Percentiles rank a stretch among this genome's conserved stretches.
These are phyloP conservation scores for Hormiphora californensis DNA, from an alignment of 37 sponge, comb jelly and placozoan species.

Conservation along the genomic window DNA sequence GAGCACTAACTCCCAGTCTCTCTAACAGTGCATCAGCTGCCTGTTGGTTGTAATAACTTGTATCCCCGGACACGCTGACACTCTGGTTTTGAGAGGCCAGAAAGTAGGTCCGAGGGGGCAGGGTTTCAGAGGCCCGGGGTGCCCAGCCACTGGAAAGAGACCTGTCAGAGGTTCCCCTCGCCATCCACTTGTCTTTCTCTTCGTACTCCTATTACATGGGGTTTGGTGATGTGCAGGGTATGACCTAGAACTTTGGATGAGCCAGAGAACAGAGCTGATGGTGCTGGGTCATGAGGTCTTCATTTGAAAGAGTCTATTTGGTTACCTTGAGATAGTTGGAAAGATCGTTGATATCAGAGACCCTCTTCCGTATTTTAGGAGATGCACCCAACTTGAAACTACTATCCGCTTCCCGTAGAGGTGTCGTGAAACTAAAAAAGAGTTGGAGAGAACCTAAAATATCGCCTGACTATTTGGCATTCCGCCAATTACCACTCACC, in stretches of 20 bases:
- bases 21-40: slow-evolving; percentile 49
- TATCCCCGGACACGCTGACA: slow-evolving; percentile 36
- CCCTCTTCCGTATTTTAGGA: slow-evolving; percentile 26
- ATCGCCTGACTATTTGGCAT: no score
- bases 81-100: slow-evolving; percentile 28
- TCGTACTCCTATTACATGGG: slow-evolving; percentile 24
- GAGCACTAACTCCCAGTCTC: not conserved
- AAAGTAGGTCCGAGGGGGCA: slow-evolving; percentile 46
- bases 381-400: not conserved
- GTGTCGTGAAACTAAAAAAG: slow-evolving; percentile 17
- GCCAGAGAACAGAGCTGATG: not conserved
- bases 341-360: slow-evolving; percentile 6
- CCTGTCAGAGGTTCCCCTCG: slow-evolving; percentile 1
- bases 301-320: not conserved
- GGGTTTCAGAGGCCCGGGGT: slow-evolving; percentile 37
- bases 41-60: slow-evolving; percentile 53
- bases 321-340: not conserved
- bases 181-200: slow-evolving; percentile 52
- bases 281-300: not conserved
- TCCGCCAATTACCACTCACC: no score
- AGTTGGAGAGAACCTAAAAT: no score
- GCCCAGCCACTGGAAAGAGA: not conserved
- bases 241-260: not conserved
- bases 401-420: not conserved
- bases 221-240: no score